These are phyloP conservation scores for Trachops cirrhosus DNA, from an alignment of 2,797 vertebrate species.

Conservation along the genomic window DNA sequence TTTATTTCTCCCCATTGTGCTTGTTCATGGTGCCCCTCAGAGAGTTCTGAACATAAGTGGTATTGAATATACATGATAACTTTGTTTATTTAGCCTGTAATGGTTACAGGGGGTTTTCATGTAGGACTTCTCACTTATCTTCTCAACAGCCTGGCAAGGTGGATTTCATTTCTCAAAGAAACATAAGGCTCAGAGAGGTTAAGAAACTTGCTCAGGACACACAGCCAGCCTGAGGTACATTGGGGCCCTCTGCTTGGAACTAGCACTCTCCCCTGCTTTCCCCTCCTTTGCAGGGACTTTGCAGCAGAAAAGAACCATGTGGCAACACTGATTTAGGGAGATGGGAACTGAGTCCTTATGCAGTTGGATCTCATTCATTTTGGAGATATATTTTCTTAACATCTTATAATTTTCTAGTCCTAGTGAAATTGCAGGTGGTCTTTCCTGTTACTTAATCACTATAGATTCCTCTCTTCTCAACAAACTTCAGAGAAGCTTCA, in stretches of 20 bases:
- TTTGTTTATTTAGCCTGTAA: neutral
- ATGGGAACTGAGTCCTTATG: conserved; percentile 6
- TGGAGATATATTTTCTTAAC: neutral
- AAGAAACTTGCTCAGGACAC: neutral
- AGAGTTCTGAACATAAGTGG: neutral
- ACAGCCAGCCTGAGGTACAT: neutral
- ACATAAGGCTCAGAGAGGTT: conserved; percentile 2
- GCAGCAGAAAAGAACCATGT: conserved; percentile 20
- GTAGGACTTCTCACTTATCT: neutral
- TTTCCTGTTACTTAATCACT: neutral
- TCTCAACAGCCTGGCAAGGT: neutral
- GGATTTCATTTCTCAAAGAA: neutral
- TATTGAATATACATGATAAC: neutral
- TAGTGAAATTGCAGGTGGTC: conserved; percentile 26
- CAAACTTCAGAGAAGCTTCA: neutral
- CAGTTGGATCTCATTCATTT: neutral
- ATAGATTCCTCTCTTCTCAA: conserved; percentile 13
- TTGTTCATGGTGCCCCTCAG: neutral
- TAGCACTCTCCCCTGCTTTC: neutral
- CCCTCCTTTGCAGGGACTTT: neutral
- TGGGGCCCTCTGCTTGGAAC: neutral
- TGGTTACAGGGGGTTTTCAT: neutral
- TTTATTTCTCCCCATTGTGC: neutral
- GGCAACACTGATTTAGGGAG: conserved; percentile 16
- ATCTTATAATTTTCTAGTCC: conserved; percentile 10